phyloP scores from a whole-genome alignment of 2,797 vertebrate genomes.

The Ciconia nigra region DNA sequence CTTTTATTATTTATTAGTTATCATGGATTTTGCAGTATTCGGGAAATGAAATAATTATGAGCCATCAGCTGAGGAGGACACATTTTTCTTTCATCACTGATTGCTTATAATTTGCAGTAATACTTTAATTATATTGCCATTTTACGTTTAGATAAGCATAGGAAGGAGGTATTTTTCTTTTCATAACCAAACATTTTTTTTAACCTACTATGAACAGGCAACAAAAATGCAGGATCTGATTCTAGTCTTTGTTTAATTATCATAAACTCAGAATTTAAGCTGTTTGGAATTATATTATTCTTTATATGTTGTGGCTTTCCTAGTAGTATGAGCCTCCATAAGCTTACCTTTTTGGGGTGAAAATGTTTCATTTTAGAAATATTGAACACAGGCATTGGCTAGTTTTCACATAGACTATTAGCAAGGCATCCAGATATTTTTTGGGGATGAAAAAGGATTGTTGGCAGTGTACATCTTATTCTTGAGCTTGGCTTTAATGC shows the following conservation, averaged over 20 bases:
- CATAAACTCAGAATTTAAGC: background rate
- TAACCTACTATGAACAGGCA: background rate
- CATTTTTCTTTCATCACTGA: conserved; percentile 14
- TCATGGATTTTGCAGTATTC: background rate
- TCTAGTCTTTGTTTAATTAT: background rate
- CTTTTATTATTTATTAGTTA: background rate
- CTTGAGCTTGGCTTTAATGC: background rate
- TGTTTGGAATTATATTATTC: background rate
- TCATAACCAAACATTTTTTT: background rate
- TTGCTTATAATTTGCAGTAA: conserved; percentile 12
- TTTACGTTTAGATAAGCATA: conserved; percentile 4
- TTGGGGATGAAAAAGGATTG: background rate
- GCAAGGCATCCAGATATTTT: background rate
- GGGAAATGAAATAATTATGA: conserved; percentile 30
- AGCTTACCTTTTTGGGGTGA: background rate
- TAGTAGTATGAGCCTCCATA: background rate
- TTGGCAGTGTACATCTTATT: background rate
- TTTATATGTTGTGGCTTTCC: background rate
- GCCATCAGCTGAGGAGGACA: background rate
- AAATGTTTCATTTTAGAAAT: background rate
- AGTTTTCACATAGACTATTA: background rate
- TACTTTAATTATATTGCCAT: conserved; percentile 25
- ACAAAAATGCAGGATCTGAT: background rate
- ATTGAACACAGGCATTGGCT: background rate
- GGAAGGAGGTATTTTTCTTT: background rate